Percentiles rank a stretch among this genome's conserved stretches.
phyloP scores from a whole-genome alignment of 2,888 invertebrate species.

The Chironomus tentans region DNA sequence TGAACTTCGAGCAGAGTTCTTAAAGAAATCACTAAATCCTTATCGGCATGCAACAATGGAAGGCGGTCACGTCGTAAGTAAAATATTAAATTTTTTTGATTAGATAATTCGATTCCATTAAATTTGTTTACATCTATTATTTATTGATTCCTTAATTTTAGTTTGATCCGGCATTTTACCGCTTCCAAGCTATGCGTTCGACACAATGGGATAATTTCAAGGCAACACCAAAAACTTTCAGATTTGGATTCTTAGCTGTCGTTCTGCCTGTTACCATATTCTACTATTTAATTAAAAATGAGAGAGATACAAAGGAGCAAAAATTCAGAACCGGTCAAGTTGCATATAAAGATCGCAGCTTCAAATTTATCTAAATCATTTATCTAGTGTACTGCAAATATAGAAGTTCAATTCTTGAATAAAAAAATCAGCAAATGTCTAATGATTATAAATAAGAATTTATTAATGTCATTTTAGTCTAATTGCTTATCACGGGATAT shows the following conservation, averaged over 20 bases:
- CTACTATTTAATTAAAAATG: slow-evolving; percentile 46
- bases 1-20: slow-evolving; percentile 53
- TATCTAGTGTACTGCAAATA: neutral
- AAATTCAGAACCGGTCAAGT: slow-evolving; percentile 60
- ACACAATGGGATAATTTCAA: slow-evolving; percentile 57
- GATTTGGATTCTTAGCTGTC: slow-evolving; percentile 45
- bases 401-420: no score
- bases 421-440: no score
- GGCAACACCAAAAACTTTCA: slow-evolving; percentile 50
- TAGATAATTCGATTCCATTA: slow-evolving; percentile 20
- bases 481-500: slow-evolving; percentile 82
- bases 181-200: slow-evolving; percentile 62
- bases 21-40: slow-evolving; percentile 63
- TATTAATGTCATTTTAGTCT: slow-evolving; percentile 56
- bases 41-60: slow-evolving; percentile 55
- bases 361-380: slow-evolving; percentile 52
- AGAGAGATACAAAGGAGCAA: slow-evolving; percentile 48
- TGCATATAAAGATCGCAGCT: slow-evolving; percentile 61
- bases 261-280: slow-evolving; percentile 49
- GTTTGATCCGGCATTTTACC: slow-evolving; percentile 73
- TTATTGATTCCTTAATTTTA: slow-evolving; percentile 42
- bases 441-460: no score
- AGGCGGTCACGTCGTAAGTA: slow-evolving; percentile 63
- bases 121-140: neutral
- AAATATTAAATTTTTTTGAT: slow-evolving; percentile 28